These are phyloP conservation scores for Drosophila ananassae DNA, from an alignment of 1,140 invertebrate genomes.

Conservation along the genomic window DNA sequence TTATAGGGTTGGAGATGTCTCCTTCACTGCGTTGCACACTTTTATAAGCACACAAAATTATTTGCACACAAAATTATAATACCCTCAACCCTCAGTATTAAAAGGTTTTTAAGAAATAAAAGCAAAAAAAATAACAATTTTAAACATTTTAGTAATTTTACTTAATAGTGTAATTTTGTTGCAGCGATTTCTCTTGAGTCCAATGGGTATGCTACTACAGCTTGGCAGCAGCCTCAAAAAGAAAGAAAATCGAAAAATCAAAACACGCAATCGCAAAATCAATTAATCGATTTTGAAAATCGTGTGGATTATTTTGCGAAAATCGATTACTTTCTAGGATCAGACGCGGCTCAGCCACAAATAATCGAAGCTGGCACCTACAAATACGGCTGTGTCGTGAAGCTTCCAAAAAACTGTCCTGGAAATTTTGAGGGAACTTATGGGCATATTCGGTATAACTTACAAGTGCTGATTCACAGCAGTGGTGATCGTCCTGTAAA, in stretches of 20 bases:
- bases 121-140: too few relatives aligned
- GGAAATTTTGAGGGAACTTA: constrained; percentile 89
- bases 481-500: constrained; percentile 87
- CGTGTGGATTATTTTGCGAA: constrained; percentile 76
- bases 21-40: too few relatives aligned
- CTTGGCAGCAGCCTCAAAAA: constrained; percentile 57
- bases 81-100: too few relatives aligned
- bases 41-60: too few relatives aligned
- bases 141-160: not conserved
- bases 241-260: constrained; percentile 38
- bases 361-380: constrained; percentile 84
- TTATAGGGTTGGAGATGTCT: too few relatives aligned
- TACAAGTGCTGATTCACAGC: constrained; percentile 87
- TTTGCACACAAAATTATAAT: too few relatives aligned
- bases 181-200: constrained; percentile 65
- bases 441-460: constrained; percentile 88
- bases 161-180: not conserved
- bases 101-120: too few relatives aligned
- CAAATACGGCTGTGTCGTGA: constrained; percentile 86
- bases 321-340: constrained; percentile 77
- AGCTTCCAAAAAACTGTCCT: constrained; percentile 86
- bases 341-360: constrained; percentile 57
- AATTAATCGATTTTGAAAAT: constrained; percentile 39
- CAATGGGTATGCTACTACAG: constrained; percentile 59
- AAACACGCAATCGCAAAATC: constrained; percentile 6